Conservation (phyloP, 2,888 invertebrate genomes). For the Pelosia muscerda region DNA sequence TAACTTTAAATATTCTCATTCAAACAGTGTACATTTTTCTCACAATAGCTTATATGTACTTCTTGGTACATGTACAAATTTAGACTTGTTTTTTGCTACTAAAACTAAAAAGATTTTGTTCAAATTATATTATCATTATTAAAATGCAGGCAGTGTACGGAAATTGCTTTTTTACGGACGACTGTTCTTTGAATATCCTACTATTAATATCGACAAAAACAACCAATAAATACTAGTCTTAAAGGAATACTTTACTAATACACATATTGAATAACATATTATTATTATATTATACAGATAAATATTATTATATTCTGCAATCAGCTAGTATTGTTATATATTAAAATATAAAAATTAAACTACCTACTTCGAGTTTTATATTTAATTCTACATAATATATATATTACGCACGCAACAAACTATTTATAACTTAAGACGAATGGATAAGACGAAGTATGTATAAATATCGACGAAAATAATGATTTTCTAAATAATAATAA, state of each 20-base stretch:
- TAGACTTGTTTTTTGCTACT: not conserved
- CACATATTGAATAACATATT: not conserved
- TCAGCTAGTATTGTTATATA: slow-evolving; percentile 20
- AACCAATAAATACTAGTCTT: not conserved
- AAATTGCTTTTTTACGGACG: not conserved
- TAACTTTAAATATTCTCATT: not conserved
- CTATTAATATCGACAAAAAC: not conserved
- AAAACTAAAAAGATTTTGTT: slow-evolving; percentile 4
- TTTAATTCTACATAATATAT: slow-evolving; percentile 26
- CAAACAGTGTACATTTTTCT: not conserved
- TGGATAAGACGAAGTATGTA: slow-evolving; percentile 13
- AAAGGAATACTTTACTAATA: slow-evolving; percentile 1
- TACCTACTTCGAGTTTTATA: slow-evolving; percentile 39
- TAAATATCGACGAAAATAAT: slow-evolving; percentile 1
- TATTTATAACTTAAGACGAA: slow-evolving; percentile 6
- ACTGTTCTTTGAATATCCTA: slow-evolving; percentile 3
- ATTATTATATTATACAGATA: slow-evolving; percentile 41
- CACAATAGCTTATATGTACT: slow-evolving; percentile 2
- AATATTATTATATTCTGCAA: slow-evolving; percentile 23
- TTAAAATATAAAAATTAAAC: slow-evolving; percentile 43
- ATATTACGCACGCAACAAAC: slow-evolving; percentile 18
- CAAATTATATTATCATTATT: not conserved
- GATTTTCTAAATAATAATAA: not conserved
- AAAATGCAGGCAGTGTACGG: not conserved
- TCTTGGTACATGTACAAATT: not conserved